phyloP scores from a whole-genome alignment of 37 sponge, comb jelly and placozoan genomes.

The Corticium candelabrum region DNA sequence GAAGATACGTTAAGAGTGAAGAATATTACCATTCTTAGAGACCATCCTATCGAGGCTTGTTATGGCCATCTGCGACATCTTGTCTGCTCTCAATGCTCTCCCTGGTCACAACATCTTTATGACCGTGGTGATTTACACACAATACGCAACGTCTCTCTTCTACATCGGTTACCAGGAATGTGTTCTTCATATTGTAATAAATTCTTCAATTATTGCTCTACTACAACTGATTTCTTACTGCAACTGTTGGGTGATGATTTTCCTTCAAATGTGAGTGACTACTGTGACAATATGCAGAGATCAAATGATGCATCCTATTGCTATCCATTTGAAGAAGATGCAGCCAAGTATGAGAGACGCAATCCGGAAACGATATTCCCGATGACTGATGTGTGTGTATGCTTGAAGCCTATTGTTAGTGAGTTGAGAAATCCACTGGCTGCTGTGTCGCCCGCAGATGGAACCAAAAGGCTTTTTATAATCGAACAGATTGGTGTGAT shows the following conservation, averaged over 20 bases:
- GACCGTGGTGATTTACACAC: conserved; percentile 19
- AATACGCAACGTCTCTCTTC: background rate
- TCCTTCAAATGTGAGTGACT: conserved; percentile 5
- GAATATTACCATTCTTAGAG: no score
- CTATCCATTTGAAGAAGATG: background rate
- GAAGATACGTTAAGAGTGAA: background rate
- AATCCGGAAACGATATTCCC: conserved; percentile 10
- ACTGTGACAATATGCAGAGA: background rate
- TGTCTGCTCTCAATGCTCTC: background rate
- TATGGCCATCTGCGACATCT: background rate
- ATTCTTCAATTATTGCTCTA: background rate
- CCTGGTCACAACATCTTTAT: background rate
- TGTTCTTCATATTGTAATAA: background rate
- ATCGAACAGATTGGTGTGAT: conserved; percentile 59
- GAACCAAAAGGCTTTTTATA: conserved; percentile 48
- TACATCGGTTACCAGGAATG: background rate
- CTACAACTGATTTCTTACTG: conserved; percentile 17
- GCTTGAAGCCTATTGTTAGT: conserved; percentile 35
- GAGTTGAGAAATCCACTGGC: conserved; percentile 47
- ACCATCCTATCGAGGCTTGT: no score
- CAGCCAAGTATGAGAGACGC: background rate
- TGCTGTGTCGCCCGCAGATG: conserved; percentile 32
- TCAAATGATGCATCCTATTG: background rate
- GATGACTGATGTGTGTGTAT: conserved; percentile 39
- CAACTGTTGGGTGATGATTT: background rate